phyloP scores from a whole-genome alignment of 2,797 vertebrate genomes.

The Rhabdophis nuchalis region DNA sequence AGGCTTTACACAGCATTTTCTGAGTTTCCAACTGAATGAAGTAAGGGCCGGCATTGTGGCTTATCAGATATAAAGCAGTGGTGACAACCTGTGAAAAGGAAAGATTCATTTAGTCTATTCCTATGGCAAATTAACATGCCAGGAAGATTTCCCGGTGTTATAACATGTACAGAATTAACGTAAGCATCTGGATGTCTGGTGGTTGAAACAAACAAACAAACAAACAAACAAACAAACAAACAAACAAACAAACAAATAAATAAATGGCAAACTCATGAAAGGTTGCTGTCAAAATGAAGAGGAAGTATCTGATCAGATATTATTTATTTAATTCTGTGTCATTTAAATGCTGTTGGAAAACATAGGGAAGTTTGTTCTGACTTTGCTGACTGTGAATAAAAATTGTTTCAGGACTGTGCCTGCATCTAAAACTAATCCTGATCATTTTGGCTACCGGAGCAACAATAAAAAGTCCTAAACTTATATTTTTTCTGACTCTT shows the following conservation, averaged over 20 bases:
- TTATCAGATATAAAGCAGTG: neutral
- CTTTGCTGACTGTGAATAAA: neutral
- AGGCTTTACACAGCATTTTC: constrained; percentile 35
- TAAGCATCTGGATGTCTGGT: neutral
- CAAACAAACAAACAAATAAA: neutral
- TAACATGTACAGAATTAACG: neutral
- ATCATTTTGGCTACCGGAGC: rapidly evolving
- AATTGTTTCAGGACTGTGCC: constrained; percentile 23
- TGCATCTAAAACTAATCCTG: neutral
- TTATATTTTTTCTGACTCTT: neutral
- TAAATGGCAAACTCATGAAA: neutral
- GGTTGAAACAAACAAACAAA: neutral
- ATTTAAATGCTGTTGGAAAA: constrained; percentile 7
- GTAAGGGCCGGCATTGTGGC: neutral
- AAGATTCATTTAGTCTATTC: neutral
- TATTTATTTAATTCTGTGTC: neutral
- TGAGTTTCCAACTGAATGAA: neutral
- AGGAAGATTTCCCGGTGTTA: constrained; percentile 8
- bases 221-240: no score
- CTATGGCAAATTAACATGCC: neutral
- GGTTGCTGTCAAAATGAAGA: neutral
- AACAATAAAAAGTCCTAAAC: neutral
- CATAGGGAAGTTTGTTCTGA: neutral
- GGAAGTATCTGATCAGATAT: neutral
- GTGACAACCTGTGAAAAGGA: constrained; percentile 15